phyloP scores from a whole-genome alignment of 1,140 invertebrate genomes.

The Diabrotica virgifera region DNA sequence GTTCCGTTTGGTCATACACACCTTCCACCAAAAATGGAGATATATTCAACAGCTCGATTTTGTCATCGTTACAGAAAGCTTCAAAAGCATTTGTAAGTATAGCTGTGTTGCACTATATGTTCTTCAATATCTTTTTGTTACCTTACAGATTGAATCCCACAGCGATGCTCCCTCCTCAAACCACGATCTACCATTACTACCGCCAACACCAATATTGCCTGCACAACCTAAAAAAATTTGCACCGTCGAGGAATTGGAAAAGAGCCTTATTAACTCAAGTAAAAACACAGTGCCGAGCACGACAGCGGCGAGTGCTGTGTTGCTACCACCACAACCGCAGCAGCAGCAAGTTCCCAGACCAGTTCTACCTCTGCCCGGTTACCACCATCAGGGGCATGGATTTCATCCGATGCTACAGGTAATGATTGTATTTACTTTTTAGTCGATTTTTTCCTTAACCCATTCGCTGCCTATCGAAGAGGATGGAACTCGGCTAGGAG shows the following conservation, averaged over 20 bases:
- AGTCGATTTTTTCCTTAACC: background rate
- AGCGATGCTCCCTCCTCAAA: background rate
- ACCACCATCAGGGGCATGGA: slow-evolving; percentile 21
- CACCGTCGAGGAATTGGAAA: slow-evolving; percentile 58
- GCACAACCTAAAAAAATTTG: slow-evolving; percentile 44
- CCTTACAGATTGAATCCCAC: background rate
- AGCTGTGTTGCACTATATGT: background rate
- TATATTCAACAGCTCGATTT: slow-evolving; percentile 26
- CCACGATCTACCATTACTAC: background rate
- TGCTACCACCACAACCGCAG: slow-evolving; percentile 19
- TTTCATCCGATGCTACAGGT: slow-evolving; percentile 27
- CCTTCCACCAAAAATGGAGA: slow-evolving; percentile 39
- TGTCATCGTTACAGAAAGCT: slow-evolving; percentile 34
- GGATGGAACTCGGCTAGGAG: no score
- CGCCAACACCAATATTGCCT: slow-evolving; percentile 5
- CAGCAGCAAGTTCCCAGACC: slow-evolving; percentile 35
- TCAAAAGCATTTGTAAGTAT: slow-evolving; percentile 38
- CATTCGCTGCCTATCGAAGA: no score
- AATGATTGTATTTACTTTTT: background rate
- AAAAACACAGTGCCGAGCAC: slow-evolving; percentile 25
- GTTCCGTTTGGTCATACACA: slow-evolving; percentile 39
- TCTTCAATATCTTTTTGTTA: background rate
- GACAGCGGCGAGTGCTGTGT: slow-evolving; percentile 29
- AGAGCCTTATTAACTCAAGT: slow-evolving; percentile 44
- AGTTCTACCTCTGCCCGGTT: slow-evolving; percentile 34